Evolutionary conservation across 2,113 vertebrate species (phyloP).

Genomic region (Bungarus multicinctus): DNA sequence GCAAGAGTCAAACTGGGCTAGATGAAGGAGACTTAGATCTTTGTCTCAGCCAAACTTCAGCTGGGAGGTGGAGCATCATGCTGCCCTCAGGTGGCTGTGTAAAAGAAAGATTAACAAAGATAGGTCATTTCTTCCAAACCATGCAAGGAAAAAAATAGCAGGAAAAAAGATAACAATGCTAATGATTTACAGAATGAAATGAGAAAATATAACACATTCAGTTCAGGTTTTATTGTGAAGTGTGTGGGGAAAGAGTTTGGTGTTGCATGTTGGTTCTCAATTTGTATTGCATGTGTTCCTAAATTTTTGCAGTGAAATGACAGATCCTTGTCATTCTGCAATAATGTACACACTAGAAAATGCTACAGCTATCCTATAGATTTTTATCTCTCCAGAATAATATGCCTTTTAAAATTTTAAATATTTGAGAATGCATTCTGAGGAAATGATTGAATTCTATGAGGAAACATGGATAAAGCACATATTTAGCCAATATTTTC

Average conservation of each 20-base stretch:
- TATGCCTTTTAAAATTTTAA: neutral
- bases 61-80: constrained; percentile 35
- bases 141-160: neutral
- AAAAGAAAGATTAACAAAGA: neutral
- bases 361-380: neutral
- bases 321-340: neutral
- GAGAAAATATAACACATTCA: neutral
- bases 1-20: neutral
- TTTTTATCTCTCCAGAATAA: neutral
- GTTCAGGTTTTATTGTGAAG: neutral
- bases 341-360: neutral
- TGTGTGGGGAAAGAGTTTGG: constrained; percentile 2
- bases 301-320: neutral
- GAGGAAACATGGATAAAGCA: neutral
- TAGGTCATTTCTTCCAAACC: neutral
- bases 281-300: neutral
- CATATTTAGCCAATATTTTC: neutral
- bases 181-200: neutral
- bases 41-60: constrained; percentile 10
- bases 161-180: neutral
- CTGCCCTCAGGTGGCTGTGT: constrained; percentile 58
- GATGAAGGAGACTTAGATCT: constrained; percentile 28
- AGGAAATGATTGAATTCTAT: neutral
- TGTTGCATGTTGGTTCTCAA: neutral
- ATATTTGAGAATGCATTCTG: neutral